Conservation (phyloP, 2,113 vertebrate species). For the Corydoras sp. region DNA sequence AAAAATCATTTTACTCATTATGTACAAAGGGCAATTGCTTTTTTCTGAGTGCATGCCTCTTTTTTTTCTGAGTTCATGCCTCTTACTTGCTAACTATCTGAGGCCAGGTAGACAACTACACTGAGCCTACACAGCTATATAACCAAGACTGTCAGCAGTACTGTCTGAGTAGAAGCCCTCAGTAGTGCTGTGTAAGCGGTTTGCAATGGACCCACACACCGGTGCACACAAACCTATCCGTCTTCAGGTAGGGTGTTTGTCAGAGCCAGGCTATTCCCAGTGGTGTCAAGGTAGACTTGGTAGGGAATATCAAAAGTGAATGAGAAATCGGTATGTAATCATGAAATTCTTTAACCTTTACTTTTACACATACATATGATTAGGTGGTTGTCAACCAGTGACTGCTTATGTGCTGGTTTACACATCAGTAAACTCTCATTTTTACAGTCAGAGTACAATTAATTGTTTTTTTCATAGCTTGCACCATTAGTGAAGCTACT, state of each 20-base stretch:
- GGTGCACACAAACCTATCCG: not conserved
- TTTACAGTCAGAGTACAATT: not conserved
- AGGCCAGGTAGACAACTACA: not conserved
- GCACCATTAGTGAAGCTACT: not conserved
- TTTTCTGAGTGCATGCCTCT: too few species aligned
- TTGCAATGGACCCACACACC: conserved; percentile 1
- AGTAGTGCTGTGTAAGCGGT: conserved; percentile 13
- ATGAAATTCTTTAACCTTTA: not conserved
- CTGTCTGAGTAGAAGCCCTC: not conserved
- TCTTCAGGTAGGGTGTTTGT: conserved; percentile 10
- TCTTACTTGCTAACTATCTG: too few species aligned
- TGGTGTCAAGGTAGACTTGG: conserved; percentile 2
- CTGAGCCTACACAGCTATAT: not conserved
- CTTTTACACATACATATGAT: not conserved
- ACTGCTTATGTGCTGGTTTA: not conserved
- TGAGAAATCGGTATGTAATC: conserved; percentile 13
- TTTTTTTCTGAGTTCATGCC: too few species aligned
- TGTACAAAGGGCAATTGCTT: too few species aligned
- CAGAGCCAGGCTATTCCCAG: not conserved
- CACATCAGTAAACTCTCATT: conserved; percentile 14
- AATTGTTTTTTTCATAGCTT: conserved; percentile 21
- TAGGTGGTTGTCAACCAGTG: not conserved
- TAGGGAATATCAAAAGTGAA: not conserved
- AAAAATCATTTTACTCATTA: too few species aligned
- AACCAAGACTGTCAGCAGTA: not conserved